A percentile compares a stretch with the other conserved stretches of the same genome.
phyloP scores from a whole-genome alignment of 2,797 vertebrate species.

The Etheostoma nigrum region DNA sequence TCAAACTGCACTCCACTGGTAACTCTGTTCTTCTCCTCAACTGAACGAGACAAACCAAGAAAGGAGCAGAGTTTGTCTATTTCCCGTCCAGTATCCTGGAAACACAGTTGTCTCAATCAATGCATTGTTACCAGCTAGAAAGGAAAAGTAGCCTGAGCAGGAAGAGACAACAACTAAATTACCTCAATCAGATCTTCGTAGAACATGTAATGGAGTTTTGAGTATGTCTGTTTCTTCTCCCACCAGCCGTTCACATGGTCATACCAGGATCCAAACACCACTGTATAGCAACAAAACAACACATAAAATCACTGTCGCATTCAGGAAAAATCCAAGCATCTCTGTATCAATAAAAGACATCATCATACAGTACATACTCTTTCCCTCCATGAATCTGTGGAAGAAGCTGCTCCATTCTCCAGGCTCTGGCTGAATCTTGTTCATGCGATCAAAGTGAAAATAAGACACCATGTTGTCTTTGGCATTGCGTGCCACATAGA shows the following conservation, averaged over 20 bases:
- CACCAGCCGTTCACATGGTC: constrained; percentile 86
- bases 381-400: constrained; percentile 9
- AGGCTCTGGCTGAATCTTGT: constrained; percentile 29
- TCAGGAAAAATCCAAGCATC: too few species aligned
- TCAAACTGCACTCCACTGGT: constrained; percentile 82
- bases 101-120: background rate
- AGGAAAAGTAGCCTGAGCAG: background rate
- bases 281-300: constrained; percentile 68
- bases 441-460: constrained; percentile 90
- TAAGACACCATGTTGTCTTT: constrained; percentile 90
- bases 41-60: constrained; percentile 66
- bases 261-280: constrained; percentile 88
- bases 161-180: background rate
- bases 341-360: too few species aligned
- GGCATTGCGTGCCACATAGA: constrained; percentile 55
- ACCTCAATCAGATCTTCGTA: constrained; percentile 69
- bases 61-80: constrained; percentile 67
- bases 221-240: constrained; percentile 81
- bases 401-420: constrained; percentile 21
- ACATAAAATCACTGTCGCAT: background rate
- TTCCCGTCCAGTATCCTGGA: constrained; percentile 61
- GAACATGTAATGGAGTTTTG: constrained; percentile 72
- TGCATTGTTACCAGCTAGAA: background rate
- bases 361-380: background rate
- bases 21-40: constrained; percentile 75